Evolutionary conservation across 1,140 invertebrate genomes (phyloP).

Genomic region (Hyposmocoma kahamanoa): DNA sequence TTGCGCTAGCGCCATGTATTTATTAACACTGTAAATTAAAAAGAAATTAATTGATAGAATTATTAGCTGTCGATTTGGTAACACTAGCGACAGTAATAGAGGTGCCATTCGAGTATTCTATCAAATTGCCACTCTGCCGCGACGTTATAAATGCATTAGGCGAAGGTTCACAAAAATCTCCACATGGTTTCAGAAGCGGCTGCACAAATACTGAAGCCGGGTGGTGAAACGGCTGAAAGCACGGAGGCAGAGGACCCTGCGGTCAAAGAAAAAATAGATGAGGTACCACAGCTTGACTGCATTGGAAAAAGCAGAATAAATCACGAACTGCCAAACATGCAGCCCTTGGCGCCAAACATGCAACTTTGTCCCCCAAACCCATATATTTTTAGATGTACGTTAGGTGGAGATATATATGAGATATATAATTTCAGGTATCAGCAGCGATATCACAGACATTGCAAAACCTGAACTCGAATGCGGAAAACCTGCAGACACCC

Average conservation of each 20-base stretch:
- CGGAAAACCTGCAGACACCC: slow-evolving; percentile 69
- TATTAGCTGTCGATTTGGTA: no score
- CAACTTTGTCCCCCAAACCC: neutral
- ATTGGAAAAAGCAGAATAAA: no score
- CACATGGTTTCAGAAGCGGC: slow-evolving; percentile 69
- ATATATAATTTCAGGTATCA: slow-evolving; percentile 43
- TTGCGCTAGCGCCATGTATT: no score
- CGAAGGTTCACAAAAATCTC: no score
- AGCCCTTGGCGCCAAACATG: neutral
- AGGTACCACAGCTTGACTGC: slow-evolving; percentile 19
- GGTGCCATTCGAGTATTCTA: no score
- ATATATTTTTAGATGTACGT: neutral
- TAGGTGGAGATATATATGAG: neutral
- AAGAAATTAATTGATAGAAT: no score
- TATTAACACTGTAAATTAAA: no score
- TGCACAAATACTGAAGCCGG: slow-evolving; percentile 56
- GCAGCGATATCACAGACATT: slow-evolving; percentile 62
- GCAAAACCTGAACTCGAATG: slow-evolving; percentile 58
- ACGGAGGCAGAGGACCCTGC: slow-evolving; percentile 20
- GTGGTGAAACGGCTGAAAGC: slow-evolving; percentile 1
- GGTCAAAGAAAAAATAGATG: slow-evolving; percentile 43
- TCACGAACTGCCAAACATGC: neutral
- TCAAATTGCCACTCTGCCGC: no score
- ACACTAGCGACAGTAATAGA: no score
- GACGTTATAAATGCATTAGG: no score